These are phyloP conservation scores for Ctenopoma kingsleyae DNA, from an alignment of 2,797 vertebrate genomes.

Conservation along the genomic window DNA sequence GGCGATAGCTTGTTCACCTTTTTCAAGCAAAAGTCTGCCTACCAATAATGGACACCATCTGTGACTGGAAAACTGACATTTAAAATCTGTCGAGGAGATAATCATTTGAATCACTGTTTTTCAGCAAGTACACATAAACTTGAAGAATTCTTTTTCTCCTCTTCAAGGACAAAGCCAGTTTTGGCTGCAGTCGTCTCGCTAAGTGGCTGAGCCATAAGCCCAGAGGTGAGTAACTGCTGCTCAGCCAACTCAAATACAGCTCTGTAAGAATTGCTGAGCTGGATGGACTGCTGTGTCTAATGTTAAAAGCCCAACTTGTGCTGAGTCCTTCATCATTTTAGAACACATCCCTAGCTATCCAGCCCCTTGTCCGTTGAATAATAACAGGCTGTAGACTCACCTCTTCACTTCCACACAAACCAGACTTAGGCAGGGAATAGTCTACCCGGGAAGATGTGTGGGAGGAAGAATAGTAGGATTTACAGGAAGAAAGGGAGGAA, in stretches of 20 bases:
- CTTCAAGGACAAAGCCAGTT: conserved; percentile 62
- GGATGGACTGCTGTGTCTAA: conserved; percentile 52
- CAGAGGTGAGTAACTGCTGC: conserved; percentile 68
- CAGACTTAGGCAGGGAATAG: conserved; percentile 22
- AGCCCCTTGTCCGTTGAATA: conserved; percentile 35
- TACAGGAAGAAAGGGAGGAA: conserved; percentile 53
- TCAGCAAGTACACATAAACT: conserved; percentile 36
- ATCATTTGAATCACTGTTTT: conserved; percentile 41
- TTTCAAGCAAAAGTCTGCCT: conserved; percentile 11
- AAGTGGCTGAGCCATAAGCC: conserved; percentile 64
- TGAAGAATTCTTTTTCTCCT: conserved; percentile 38
- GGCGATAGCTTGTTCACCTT: conserved; percentile 24
- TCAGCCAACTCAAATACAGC: conserved; percentile 66
- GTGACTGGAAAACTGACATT: conserved; percentile 34
- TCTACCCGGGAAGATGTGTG: conserved; percentile 50
- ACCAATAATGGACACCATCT: conserved; percentile 21
- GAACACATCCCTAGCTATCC: conserved; percentile 42
- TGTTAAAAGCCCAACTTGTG: conserved; percentile 50
- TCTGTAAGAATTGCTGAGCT: conserved; percentile 71
- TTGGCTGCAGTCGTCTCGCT: conserved; percentile 58
- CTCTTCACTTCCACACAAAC: conserved; percentile 36
- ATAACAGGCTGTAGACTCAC: conserved; percentile 30
- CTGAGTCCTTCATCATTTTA: conserved; percentile 47
- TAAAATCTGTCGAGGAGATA: conserved; percentile 41
- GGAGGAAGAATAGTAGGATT: conserved; percentile 47